Percentiles rank a stretch among this genome's conserved stretches.
These are phyloP conservation scores for Cyclargus thomasi DNA, from an alignment of 1,140 invertebrate species.

Conservation along the genomic window DNA sequence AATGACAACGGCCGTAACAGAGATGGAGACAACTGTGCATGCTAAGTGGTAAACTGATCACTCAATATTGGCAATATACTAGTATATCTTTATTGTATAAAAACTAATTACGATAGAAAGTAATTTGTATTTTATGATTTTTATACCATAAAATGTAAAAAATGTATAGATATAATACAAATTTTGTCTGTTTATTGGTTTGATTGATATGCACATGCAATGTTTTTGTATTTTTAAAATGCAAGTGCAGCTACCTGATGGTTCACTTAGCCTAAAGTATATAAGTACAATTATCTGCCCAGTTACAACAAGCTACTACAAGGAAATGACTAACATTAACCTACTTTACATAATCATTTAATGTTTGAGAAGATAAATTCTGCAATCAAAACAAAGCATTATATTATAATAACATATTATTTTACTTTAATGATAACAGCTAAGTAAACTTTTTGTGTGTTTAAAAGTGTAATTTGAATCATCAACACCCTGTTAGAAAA, in stretches of 20 bases:
- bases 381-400: conserved; percentile 1
- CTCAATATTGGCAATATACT: conserved; percentile 51
- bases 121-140: conserved; percentile 64
- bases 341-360: background rate
- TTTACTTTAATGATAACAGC: background rate
- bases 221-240: conserved; percentile 9
- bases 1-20: conserved; percentile 82
- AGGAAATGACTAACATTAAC: background rate
- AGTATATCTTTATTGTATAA: conserved; percentile 58
- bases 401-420: background rate
- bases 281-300: conserved; percentile 14
- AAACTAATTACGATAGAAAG: conserved; percentile 52
- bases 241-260: conserved; percentile 9
- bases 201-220: conserved; percentile 42
- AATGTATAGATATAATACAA: conserved; percentile 58
- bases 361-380: background rate
- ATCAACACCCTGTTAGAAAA: no score
- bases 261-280: conserved; percentile 16
- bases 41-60: conserved; percentile 72
- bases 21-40: conserved; percentile 86
- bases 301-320: background rate
- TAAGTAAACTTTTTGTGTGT: no score
- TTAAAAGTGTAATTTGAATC: no score
- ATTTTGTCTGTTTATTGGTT: conserved; percentile 40
- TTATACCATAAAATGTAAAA: conserved; percentile 61